Conservation (phyloP, 2,797 vertebrate genomes). For the Phoeniculus purpureus region DNA sequence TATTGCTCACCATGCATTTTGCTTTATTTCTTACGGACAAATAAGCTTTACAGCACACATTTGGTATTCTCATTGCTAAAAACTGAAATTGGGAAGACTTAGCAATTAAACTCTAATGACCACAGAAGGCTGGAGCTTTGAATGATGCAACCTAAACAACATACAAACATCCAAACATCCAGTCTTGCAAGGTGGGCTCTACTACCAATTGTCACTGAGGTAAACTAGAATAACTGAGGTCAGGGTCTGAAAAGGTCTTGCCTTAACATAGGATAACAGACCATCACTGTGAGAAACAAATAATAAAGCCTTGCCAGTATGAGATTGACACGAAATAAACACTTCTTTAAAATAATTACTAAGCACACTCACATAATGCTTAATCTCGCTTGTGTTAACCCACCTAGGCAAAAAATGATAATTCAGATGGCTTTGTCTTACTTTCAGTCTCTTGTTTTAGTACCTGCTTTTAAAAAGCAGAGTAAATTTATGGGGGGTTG, state of each 20-base stretch:
- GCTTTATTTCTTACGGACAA: background rate
- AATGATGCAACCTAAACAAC: background rate
- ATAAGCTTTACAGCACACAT: fast-evolving
- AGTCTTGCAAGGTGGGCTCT: background rate
- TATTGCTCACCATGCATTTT: background rate
- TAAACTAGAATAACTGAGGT: background rate
- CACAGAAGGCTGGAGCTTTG: background rate
- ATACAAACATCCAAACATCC: too few species aligned
- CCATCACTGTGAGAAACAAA: background rate
- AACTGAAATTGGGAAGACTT: background rate
- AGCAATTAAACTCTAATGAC: background rate
- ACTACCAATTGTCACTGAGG: background rate
- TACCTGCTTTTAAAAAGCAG: background rate
- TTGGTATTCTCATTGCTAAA: background rate
- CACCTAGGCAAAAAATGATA: background rate
- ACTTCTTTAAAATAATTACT: background rate
- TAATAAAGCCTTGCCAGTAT: background rate
- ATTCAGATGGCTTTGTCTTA: background rate
- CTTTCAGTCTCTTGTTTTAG: background rate
- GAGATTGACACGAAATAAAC: background rate
- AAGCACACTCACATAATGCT: background rate
- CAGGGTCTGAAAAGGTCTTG: background rate
- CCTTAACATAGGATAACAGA: background rate
- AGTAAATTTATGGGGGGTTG: background rate
- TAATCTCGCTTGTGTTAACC: background rate